Evolutionary conservation across 1,140 invertebrate genomes (phyloP).

Genomic region (Eupristina koningsbergeri): DNA sequence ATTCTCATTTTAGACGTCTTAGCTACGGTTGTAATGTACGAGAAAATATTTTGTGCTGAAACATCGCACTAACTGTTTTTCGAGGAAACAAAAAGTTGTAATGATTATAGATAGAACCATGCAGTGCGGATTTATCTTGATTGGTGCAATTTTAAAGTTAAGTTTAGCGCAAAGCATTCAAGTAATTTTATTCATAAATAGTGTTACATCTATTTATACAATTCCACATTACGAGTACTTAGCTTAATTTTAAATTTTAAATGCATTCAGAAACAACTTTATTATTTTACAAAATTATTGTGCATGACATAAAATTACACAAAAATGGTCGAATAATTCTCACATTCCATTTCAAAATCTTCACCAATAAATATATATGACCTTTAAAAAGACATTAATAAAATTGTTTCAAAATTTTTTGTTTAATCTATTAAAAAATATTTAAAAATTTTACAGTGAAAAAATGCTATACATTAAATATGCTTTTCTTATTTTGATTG

Average conservation of each 20-base stretch:
- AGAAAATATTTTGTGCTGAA: slow-evolving; percentile 19
- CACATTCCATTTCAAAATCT: neutral
- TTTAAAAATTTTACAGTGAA: no score
- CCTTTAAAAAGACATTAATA: no score
- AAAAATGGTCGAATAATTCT: neutral
- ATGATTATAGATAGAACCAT: slow-evolving; percentile 30
- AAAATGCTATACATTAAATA: no score
- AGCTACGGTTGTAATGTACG: slow-evolving; percentile 48
- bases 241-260: slow-evolving; percentile 2
- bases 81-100: slow-evolving; percentile 31
- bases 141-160: slow-evolving; percentile 30
- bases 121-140: slow-evolving; percentile 28
- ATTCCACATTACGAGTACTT: neutral
- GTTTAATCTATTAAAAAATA: no score
- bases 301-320: neutral
- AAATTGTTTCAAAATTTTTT: no score
- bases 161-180: neutral
- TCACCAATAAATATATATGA: no score
- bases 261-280: neutral
- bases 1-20: slow-evolving; percentile 48
- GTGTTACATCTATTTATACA: neutral
- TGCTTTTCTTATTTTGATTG: no score
- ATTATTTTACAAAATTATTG: slow-evolving; percentile 4
- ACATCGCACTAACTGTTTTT: slow-evolving; percentile 46
- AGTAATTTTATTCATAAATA: slow-evolving; percentile 17